Evolutionary conservation across 53 echinoderm and acorn worm species (phyloP), one percentile per base, ranked within the genome.

Genomic region (Echinometra lucunter): DNA sequence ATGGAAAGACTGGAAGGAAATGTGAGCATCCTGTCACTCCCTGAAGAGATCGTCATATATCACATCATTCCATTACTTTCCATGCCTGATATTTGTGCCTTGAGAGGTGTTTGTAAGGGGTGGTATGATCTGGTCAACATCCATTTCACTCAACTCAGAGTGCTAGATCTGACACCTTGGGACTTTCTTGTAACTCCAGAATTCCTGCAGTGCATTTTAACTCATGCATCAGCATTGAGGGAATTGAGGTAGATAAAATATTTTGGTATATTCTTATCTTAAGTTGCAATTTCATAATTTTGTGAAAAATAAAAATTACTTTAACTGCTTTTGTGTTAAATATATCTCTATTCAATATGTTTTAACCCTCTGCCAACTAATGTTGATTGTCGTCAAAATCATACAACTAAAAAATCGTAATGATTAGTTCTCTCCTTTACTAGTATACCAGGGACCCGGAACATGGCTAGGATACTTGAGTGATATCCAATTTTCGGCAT

Each of bases 11-110:
- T 78, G 8, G 38, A 78, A 40, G 40, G 38, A 5, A 21, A 38
- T 38, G 38, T 35, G 16, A 21, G 19, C 23, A 90, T 90, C 18
- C 23, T 90, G 90, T 12, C 90, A 67, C 96, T 98, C 12, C 98
- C 98, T 34, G 98, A 97, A 87, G 98, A 98, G 94, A 96, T 98
- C 57, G 6, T 98, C 27, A 9, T 98, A 49, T 97, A 95, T 88
- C 95, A 97, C 72, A 95, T 98, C 66, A 74, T 98, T 19, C 96
- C 98, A 18, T 72, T 95, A 47, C 94, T 98, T 37, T 89, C 93
- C 37, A 95, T 97, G 37, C 91, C 94, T 32, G 98, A 98, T 19
- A 91, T 98, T 17, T 95, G 92, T 88, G 63, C 92, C 2, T 74
- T 96, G 81, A 97, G 98, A 89, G 92, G 95, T 42, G 96, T 97